Percentiles rank a stretch among this genome's conserved stretches.
Evolutionary conservation across 2,888 invertebrate genomes (phyloP).

Genomic region (Phyto melanocephala): DNA sequence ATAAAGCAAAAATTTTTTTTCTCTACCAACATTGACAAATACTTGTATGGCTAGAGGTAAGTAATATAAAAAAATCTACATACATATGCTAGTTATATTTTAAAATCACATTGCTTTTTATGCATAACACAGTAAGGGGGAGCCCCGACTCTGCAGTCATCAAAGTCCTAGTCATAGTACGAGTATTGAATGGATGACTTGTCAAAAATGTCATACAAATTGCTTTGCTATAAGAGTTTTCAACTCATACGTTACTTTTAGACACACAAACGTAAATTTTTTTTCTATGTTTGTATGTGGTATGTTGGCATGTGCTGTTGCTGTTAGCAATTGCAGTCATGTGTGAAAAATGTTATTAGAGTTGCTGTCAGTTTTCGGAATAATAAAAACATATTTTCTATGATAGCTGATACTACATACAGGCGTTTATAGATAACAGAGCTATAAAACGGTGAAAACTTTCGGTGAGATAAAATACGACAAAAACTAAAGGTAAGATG

Average conservation of each 20-base stretch:
- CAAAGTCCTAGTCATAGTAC: constrained; percentile 26
- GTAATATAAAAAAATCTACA: constrained; percentile 8
- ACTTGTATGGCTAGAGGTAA: constrained; percentile 16
- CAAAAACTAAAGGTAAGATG: too few relatives aligned
- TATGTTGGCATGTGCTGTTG: constrained; percentile 39
- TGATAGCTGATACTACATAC: constrained; percentile 47
- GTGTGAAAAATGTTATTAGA: constrained; percentile 69
- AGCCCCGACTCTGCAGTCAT: constrained; percentile 14
- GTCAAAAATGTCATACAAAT: constrained; percentile 69
- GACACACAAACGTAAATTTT: neutral
- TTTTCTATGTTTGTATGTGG: neutral
- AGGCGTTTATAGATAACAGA: neutral
- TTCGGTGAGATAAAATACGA: neutral
- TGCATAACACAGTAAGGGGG: constrained; percentile 3
- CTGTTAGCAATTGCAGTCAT: constrained; percentile 68
- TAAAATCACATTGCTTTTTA: constrained; percentile 51
- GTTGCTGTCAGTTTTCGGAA: constrained; percentile 61
- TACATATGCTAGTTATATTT: neutral
- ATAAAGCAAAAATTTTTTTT: constrained; percentile 24
- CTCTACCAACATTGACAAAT: constrained; percentile 39
- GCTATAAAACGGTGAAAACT: neutral
- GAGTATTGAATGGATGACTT: constrained; percentile 66
- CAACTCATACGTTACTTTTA: constrained; percentile 31
- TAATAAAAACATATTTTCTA: constrained; percentile 60
- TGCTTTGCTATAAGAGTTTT: constrained; percentile 55